phyloP scores from a whole-genome alignment of 30 jellyfish, hydroid and myxozoan species.

The Aurelia aurita region DNA sequence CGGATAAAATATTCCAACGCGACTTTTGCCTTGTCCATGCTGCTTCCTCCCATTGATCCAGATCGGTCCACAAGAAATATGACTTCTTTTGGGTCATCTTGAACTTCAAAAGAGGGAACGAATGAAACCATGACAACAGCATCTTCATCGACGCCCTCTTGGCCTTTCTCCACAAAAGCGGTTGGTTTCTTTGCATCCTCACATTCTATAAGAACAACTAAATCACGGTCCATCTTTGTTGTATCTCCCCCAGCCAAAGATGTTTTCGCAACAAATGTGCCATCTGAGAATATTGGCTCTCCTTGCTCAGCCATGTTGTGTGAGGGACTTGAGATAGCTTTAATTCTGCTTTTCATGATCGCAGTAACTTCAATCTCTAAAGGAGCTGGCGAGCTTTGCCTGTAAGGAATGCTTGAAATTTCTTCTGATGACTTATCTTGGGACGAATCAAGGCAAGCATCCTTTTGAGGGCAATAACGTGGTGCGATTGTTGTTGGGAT shows the following conservation, averaged over 20 bases:
- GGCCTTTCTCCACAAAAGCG: constrained; percentile 10
- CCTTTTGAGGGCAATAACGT: background rate
- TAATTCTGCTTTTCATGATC: background rate
- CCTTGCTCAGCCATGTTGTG: background rate
- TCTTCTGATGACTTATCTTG: background rate
- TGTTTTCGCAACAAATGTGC: background rate
- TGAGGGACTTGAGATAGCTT: background rate
- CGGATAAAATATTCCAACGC: background rate
- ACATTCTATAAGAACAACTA: background rate
- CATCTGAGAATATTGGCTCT: background rate
- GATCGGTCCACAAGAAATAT: constrained; percentile 16
- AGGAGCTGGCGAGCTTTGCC: background rate
- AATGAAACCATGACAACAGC: constrained; percentile 14
- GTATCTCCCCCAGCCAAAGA: background rate
- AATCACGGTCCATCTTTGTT: constrained; percentile 3
- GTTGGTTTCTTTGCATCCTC: background rate
- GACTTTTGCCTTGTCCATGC: background rate
- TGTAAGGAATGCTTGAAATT: background rate
- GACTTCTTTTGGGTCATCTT: background rate
- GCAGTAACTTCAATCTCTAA: background rate
- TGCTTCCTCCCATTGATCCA: constrained; percentile 7
- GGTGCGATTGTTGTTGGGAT: constrained; percentile 15
- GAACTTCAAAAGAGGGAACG: no score
- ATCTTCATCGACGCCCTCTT: constrained; percentile 1
- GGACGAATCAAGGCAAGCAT: no score